Percentiles rank a stretch among this genome's conserved stretches.
phyloP scores from a whole-genome alignment of 64 coral and sea anemone genomes.

The Montipora capricornis region DNA sequence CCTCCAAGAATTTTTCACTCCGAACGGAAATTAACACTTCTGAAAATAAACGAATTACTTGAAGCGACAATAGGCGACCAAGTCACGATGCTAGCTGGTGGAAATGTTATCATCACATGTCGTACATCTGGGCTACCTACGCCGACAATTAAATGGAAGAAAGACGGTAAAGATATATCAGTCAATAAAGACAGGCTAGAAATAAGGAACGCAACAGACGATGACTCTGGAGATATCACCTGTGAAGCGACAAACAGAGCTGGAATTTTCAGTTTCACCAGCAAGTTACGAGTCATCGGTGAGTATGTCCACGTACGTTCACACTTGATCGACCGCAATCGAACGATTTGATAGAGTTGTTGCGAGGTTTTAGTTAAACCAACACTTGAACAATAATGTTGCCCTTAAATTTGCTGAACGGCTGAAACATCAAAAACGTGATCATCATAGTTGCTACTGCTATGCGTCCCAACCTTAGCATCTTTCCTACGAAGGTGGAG shows the following conservation, averaged over 20 bases:
- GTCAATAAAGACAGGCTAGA: conserved; percentile 44
- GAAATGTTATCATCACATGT: conserved; percentile 51
- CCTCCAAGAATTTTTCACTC: conserved; percentile 51
- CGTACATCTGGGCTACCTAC: conserved; percentile 67
- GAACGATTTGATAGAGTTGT: too few species aligned
- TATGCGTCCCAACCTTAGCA: too few species aligned
- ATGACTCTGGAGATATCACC: conserved; percentile 51
- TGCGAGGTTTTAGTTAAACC: too few species aligned
- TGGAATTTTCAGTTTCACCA: conserved; percentile 27
- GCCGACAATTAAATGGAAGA: conserved; percentile 65
- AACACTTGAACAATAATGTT: too few species aligned
- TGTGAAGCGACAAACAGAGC: conserved; percentile 80
- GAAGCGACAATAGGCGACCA: conserved; percentile 64
- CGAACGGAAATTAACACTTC: conserved; percentile 26
- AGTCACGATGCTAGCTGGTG: conserved; percentile 63
- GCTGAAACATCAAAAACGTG: too few species aligned
- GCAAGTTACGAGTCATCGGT: conserved; percentile 70
- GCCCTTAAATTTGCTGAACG: too few species aligned
- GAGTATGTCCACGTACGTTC: background rate
- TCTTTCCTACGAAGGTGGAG: too few species aligned
- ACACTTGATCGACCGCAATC: too few species aligned
- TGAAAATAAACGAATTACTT: conserved; percentile 28
- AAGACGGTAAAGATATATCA: conserved; percentile 4
- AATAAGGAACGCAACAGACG: conserved; percentile 65
- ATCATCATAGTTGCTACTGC: too few species aligned